Evolutionary conservation across 1,140 invertebrate genomes (phyloP).

Genomic region (Bombus waltoni): DNA sequence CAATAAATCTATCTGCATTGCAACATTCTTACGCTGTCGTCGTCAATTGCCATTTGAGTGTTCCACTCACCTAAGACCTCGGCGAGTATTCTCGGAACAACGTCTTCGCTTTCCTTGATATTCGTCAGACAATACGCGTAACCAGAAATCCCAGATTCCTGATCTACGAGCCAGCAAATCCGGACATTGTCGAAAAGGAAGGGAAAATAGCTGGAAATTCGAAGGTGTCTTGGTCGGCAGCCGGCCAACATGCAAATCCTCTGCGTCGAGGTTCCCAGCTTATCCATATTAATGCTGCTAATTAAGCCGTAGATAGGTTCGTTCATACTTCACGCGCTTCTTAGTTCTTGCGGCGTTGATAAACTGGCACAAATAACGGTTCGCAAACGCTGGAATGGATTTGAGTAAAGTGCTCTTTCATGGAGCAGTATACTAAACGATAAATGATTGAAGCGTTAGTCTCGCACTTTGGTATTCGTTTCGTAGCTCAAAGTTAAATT

Average conservation of each 20-base stretch:
- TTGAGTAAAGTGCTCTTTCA: neutral
- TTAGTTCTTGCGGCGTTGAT: conserved; percentile 1
- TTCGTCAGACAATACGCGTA: conserved; percentile 11
- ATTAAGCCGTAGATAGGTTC: conserved; percentile 66
- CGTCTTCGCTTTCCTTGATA: neutral
- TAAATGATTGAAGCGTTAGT: neutral
- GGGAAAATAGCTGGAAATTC: conserved; percentile 26
- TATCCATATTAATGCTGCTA: conserved; percentile 74
- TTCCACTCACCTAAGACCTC: neutral
- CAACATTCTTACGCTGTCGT: neutral
- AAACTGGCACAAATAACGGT: neutral
- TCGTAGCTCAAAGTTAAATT: too few relatives aligned
- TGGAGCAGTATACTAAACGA: neutral
- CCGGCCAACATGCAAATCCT: conserved; percentile 67
- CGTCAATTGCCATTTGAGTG: neutral
- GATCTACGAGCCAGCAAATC: conserved; percentile 52
- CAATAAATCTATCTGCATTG: neutral
- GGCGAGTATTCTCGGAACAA: neutral
- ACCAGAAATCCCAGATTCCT: conserved; percentile 7
- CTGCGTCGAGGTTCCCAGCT: conserved; percentile 40
- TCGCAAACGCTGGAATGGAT: neutral
- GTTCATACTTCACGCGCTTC: conserved; percentile 15
- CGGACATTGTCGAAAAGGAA: conserved; percentile 50
- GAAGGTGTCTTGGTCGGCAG: conserved; percentile 55
- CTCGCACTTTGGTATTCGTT: neutral